phyloP scores from a whole-genome alignment of 2,888 invertebrate species.

The Deladenus siricidicola region DNA sequence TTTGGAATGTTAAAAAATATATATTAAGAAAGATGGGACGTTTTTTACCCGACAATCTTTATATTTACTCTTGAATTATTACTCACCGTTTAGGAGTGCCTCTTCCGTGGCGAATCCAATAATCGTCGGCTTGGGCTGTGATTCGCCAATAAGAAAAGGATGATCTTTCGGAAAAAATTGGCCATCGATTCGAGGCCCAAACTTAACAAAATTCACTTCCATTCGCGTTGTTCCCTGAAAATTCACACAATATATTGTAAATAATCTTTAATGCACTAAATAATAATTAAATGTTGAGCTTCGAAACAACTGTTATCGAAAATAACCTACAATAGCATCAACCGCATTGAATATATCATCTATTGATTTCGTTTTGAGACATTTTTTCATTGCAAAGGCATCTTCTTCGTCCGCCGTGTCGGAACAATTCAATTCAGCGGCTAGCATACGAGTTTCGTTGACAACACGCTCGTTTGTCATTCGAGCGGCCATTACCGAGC shows the following conservation, averaged over 20 bases:
- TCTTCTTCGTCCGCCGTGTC: slow-evolving; percentile 2
- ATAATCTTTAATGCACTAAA: not conserved
- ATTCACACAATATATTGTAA: not conserved
- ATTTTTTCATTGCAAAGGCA: slow-evolving; percentile 18
- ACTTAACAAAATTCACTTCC: slow-evolving; percentile 27
- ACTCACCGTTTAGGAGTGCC: slow-evolving; percentile 23
- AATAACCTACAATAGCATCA: slow-evolving; percentile 16
- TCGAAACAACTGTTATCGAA: not conserved
- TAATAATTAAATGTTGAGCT: not conserved
- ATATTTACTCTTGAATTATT: not conserved
- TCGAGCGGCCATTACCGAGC: slow-evolving; percentile 29
- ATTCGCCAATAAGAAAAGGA: slow-evolving; percentile 16
- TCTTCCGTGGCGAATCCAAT: slow-evolving; percentile 26
- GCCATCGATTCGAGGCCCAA: slow-evolving; percentile 28
- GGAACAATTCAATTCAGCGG: slow-evolving; percentile 9
- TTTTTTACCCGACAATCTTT: too few relatives aligned
- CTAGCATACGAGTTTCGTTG: slow-evolving; percentile 13
- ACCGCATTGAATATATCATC: slow-evolving; percentile 27
- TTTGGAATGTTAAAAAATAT: too few relatives aligned
- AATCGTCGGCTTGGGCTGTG: slow-evolving; percentile 24
- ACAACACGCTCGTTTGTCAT: slow-evolving; percentile 15
- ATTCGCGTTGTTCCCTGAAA: slow-evolving; percentile 15
- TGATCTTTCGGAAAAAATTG: slow-evolving; percentile 24
- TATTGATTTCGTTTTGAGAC: slow-evolving; percentile 23
- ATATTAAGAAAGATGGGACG: too few relatives aligned